These are phyloP conservation scores for Variabilichromis moorii DNA, from an alignment of 2,113 vertebrate species.

Conservation along the genomic window DNA sequence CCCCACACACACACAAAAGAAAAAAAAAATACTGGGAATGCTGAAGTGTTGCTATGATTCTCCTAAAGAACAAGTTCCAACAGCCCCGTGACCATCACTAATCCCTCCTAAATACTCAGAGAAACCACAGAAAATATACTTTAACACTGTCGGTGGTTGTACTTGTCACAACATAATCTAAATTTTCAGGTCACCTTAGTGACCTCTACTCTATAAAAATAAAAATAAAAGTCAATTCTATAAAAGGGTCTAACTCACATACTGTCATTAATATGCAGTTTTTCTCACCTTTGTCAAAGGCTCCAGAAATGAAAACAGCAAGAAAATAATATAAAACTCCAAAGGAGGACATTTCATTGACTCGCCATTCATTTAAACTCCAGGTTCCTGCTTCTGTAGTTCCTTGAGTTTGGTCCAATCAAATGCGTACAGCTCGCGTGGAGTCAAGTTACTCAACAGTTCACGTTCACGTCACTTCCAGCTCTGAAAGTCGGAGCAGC, in stretches of 20 bases:
- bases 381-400: fast-evolving
- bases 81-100: fast-evolving
- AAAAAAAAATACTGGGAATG: neutral
- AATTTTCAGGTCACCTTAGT: neutral
- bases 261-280: neutral
- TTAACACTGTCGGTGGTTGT: neutral
- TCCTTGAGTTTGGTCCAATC: neutral
- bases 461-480: neutral
- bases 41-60: fast-evolving
- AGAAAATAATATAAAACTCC: neutral
- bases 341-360: neutral
- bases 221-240: neutral
- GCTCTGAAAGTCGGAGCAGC: fast-evolving
- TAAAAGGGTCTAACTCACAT: neutral
- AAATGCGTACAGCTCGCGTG: neutral
- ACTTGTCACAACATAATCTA: neutral
- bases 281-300: neutral
- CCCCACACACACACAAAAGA: neutral
- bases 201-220: neutral
- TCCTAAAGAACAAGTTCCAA: neutral
- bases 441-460: neutral
- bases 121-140: neutral
- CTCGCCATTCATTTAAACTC: neutral
- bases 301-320: neutral
- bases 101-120: fast-evolving